Evolutionary conservation across 2,113 vertebrate genomes (phyloP).

Genomic region (Patagioenas fasciata): DNA sequence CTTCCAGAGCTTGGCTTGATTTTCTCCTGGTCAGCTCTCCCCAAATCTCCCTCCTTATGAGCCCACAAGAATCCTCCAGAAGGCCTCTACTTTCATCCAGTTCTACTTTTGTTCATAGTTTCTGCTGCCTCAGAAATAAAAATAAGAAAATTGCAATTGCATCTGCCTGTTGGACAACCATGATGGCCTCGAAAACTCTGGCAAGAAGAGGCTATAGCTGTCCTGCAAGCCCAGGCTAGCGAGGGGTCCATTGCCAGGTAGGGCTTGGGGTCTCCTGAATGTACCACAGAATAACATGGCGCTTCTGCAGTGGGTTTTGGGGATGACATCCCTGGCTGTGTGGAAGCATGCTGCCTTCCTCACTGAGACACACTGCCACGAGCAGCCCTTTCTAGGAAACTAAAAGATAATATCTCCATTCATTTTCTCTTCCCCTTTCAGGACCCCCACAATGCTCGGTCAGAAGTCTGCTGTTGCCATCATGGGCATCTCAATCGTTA

Average conservation of each 20-base stretch:
- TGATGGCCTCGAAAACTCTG: background rate
- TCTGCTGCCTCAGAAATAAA: background rate
- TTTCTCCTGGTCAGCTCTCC: background rate
- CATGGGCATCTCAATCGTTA: accelerated
- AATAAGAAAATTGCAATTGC: background rate
- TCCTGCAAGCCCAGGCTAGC: background rate
- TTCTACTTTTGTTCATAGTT: background rate
- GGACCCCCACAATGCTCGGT: background rate
- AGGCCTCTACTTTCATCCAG: background rate
- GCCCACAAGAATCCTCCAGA: background rate
- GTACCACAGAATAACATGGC: background rate
- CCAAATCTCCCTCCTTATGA: background rate
- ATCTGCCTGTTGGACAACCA: background rate
- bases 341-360: background rate
- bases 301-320: background rate
- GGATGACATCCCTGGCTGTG: background rate
- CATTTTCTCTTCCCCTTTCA: background rate
- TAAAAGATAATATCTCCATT: background rate
- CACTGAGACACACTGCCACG: background rate
- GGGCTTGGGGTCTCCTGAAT: accelerated
- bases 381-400: background rate
- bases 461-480: background rate
- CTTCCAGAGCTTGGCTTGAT: background rate
- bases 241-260: background rate
- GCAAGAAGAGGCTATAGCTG: background rate